Conservation (phyloP, 2,797 vertebrate genomes). For the Propithecus perrieri region DNA sequence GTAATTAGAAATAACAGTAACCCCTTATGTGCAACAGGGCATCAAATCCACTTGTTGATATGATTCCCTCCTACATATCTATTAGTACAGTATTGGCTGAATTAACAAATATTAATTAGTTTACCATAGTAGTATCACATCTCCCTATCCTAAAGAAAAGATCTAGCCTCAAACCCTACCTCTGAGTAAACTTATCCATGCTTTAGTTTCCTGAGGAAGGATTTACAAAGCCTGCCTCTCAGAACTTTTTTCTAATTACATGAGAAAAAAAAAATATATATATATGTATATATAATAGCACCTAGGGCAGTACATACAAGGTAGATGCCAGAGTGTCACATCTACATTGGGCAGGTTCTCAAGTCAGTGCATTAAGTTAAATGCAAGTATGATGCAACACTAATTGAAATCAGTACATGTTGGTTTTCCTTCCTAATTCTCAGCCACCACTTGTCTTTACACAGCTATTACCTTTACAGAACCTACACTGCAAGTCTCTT, state of each 20-base stretch:
- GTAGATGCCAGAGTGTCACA: not conserved
- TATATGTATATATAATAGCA: no score
- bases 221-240: not conserved
- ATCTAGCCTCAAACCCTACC: not conserved
- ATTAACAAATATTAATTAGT: slow-evolving; percentile 7
- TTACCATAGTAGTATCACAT: not conserved
- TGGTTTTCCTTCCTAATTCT: not conserved
- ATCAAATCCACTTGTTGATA: not conserved
- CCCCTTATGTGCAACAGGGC: not conserved
- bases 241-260: not conserved
- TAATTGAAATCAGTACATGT: not conserved
- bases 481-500: not conserved
- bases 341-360: not conserved
- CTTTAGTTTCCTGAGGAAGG: not conserved
- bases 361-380: not conserved
- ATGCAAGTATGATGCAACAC: not conserved
- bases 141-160: not conserved
- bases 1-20: not conserved
- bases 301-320: not conserved
- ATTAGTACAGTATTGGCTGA: not conserved
- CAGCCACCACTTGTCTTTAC: not conserved
- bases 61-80: not conserved
- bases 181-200: not conserved
- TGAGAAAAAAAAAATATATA: not conserved
- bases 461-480: not conserved